Conservation (phyloP, 1,140 invertebrate species). For the Hypsibius dujardini region DNA sequence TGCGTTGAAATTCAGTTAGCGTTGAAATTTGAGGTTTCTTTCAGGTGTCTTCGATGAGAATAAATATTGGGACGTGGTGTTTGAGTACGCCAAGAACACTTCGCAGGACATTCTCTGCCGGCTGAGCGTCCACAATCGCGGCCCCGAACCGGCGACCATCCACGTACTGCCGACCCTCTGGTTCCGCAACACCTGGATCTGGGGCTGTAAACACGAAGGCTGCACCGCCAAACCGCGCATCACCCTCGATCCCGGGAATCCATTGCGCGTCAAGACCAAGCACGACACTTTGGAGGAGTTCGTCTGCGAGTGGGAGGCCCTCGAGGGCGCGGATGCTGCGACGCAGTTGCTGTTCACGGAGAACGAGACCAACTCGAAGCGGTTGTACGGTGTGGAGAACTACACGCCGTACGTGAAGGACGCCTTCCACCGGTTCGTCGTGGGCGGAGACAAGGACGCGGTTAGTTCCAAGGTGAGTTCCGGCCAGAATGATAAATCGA, state of each 20-base stretch:
- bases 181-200: slow-evolving; percentile 34
- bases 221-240: slow-evolving; percentile 27
- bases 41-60: slow-evolving; percentile 31
- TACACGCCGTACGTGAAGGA: slow-evolving; percentile 30
- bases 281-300: slow-evolving; percentile 24
- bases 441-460: slow-evolving; percentile 29
- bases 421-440: slow-evolving; percentile 32
- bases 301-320: background rate
- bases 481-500: too few relatives aligned
- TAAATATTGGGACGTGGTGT: slow-evolving; percentile 33
- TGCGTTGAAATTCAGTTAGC: too few relatives aligned
- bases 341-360: slow-evolving; percentile 32
- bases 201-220: slow-evolving; percentile 29
- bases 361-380: slow-evolving; percentile 32
- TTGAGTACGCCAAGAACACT: slow-evolving; percentile 32
- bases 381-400: slow-evolving; percentile 25
- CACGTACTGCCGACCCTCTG: slow-evolving; percentile 33
- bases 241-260: background rate
- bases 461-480: slow-evolving; percentile 27
- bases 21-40: too few relatives aligned
- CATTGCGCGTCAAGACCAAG: slow-evolving; percentile 19
- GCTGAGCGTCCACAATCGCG: slow-evolving; percentile 32
- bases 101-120: slow-evolving; percentile 31
- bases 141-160: slow-evolving; percentile 26
- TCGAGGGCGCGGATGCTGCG: slow-evolving; percentile 21